Evolutionary conservation across 2,797 vertebrate species (phyloP), one percentile per base, ranked within the genome.

Genomic region (Argya squamiceps): DNA sequence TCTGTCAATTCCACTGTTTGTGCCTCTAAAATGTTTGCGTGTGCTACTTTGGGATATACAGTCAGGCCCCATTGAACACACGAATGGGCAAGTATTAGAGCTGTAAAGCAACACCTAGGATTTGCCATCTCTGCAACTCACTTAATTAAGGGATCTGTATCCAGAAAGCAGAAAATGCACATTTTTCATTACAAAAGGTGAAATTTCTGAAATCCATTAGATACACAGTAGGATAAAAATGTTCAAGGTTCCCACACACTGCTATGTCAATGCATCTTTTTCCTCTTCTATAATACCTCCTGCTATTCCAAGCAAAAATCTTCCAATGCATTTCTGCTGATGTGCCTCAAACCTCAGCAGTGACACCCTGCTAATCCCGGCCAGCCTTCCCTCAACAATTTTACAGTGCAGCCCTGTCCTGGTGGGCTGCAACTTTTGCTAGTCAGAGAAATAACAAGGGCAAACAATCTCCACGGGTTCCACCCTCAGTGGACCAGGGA

Each of bases 161-260:
- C 79, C 83, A 87, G 85, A 93, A 93, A 93, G 91, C 81, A 95
- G 88, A 89, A 93, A 86, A 92, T 60, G 83, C 93, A 91, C 88
- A 83, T 52, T 93, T 85, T 84, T 96, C 86, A 87, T 89, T 87
- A 91, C 88, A 92, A 95, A 97, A 96, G 91, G 85, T 89, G 64
- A 92, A 62, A 89, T 91, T 95, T 95, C 92, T 87, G 63, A 97
- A 95, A 96, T 93, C 89, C 92, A 95, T 92, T 96, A 96, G 93
- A 90, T 92, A 95, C 89, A 90, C 95, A 92, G 93, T 91, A 65
- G 92, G 93, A 96, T 95, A 92, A 96, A 96, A 95, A 93, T 88
- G 84, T 84, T 92, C 84, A 88, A 79, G 91, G 79, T 92, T 96
- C 90, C 78, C 80, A 62, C 92, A 87, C 81, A 86, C 75, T 47